Conservation (phyloP, 2,888 invertebrate genomes). For the Zonitis immaculata region DNA sequence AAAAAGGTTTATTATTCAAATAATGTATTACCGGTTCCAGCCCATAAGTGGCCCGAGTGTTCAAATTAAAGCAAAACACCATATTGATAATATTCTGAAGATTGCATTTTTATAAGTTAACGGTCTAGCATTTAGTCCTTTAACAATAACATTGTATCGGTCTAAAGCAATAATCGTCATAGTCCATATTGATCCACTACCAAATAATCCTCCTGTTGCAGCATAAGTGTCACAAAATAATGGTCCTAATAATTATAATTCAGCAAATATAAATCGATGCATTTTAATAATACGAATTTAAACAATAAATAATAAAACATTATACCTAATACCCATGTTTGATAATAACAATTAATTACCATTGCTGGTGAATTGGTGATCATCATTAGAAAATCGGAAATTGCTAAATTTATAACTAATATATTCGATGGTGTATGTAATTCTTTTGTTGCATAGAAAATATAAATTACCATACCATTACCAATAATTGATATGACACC, state of each 20-base stretch:
- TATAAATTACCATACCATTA: conserved; percentile 59
- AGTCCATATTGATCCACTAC: conserved; percentile 88
- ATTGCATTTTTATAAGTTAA: conserved; percentile 77
- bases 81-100: conserved; percentile 71
- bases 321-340: conserved; percentile 66
- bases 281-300: too few species aligned
- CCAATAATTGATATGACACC: conserved; percentile 53
- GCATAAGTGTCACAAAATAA: conserved; percentile 84
- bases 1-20: too few species aligned
- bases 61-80: conserved; percentile 73
- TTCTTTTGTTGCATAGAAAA: conserved; percentile 67
- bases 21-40: conserved; percentile 64
- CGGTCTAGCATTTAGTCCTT: conserved; percentile 80
- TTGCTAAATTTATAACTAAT: conserved; percentile 84
- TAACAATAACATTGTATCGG: conserved; percentile 91
- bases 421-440: conserved; percentile 88
- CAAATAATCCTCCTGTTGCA: conserved; percentile 81
- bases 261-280: too few species aligned
- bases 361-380: conserved; percentile 73
- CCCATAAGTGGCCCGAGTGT: conserved; percentile 81
- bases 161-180: conserved; percentile 91
- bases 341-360: conserved; percentile 79
- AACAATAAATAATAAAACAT: conserved; percentile 15
- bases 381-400: conserved; percentile 91
- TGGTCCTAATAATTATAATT: conserved; percentile 53